Conservation (phyloP, 2,113 vertebrate species). For the Neoarius graeffei region DNA sequence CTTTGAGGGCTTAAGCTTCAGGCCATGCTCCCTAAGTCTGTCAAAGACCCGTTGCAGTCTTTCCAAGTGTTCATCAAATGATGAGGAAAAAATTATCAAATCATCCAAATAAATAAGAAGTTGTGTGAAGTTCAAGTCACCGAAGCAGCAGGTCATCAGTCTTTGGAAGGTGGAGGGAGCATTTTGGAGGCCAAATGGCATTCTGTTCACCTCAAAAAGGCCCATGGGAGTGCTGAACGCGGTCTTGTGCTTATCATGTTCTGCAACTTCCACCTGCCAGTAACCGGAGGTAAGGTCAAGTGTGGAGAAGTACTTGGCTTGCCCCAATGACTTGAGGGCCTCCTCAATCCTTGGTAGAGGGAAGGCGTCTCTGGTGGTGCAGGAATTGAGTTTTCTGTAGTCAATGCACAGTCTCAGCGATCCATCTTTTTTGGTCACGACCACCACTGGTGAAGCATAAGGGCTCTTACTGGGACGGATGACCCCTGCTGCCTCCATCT, state of each 20-base stretch:
- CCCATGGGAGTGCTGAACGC: constrained; percentile 48
- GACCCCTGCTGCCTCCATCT: neutral
- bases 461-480: neutral
- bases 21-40: constrained; percentile 17
- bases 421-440: constrained; percentile 37
- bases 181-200: constrained; percentile 23
- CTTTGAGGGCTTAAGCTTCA: constrained; percentile 14
- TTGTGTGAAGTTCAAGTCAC: neutral
- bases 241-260: neutral
- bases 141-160: constrained; percentile 34
- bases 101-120: neutral
- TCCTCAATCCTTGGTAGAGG: constrained; percentile 14
- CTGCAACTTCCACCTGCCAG: constrained; percentile 46
- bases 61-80: constrained; percentile 30
- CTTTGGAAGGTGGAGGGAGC: constrained; percentile 28
- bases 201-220: neutral
- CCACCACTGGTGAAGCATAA: constrained; percentile 33
- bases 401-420: constrained; percentile 32
- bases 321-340: constrained; percentile 4
- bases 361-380: neutral
- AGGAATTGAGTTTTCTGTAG: neutral
- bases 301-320: constrained; percentile 46
- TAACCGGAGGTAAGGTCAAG: constrained; percentile 41
- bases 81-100: constrained; percentile 22
- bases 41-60: neutral